Evolutionary conservation across 1,140 invertebrate species (phyloP).

Genomic region (Gonioctena quinquepunctata): DNA sequence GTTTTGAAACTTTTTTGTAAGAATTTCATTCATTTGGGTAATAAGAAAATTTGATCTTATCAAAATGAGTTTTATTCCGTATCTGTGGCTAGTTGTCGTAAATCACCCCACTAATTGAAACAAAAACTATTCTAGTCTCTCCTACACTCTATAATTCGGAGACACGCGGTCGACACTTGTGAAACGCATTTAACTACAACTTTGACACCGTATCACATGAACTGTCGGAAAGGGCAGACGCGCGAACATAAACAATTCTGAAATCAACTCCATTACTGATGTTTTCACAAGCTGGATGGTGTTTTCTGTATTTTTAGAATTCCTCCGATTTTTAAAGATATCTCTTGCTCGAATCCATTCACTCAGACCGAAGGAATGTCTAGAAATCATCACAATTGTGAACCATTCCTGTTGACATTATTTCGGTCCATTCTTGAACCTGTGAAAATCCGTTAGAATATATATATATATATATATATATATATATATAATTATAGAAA

Average conservation of each 20-base stretch:
- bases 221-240: not conserved
- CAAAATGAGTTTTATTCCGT: not conserved
- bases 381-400: no score
- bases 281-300: not conserved
- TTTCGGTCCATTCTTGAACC: no score
- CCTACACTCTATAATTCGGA: not conserved
- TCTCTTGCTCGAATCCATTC: no score
- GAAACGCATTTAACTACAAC: not conserved
- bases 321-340: no score
- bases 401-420: no score
- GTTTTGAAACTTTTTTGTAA: no score
- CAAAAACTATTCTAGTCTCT: not conserved
- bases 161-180: not conserved
- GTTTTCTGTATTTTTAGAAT: constrained; percentile 5
- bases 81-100: not conserved
- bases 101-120: not conserved
- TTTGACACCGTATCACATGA: not conserved
- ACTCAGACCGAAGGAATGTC: no score
- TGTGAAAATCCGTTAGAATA: no score
- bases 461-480: no score
- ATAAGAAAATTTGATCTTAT: no score
- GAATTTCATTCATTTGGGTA: no score
- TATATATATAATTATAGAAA: no score
- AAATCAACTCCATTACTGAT: constrained; percentile 9
- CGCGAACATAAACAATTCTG: not conserved